Conservation (phyloP, 2,113 vertebrate genomes). For the Bubo scandiacus region DNA sequence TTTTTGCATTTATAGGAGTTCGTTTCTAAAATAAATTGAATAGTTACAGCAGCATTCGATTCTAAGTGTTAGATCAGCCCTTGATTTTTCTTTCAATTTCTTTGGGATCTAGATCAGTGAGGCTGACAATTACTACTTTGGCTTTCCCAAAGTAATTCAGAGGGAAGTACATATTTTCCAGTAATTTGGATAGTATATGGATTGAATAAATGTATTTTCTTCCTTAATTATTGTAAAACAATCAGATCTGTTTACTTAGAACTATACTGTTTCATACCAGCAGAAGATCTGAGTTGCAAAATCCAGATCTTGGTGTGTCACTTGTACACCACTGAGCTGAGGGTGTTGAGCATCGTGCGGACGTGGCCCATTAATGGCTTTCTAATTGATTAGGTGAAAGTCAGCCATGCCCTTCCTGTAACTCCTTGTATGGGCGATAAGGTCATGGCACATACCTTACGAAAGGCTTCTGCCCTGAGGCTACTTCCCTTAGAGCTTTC, state of each 20-base stretch:
- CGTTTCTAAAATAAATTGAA: background rate
- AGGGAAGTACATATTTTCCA: background rate
- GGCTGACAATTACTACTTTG: background rate
- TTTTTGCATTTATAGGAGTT: background rate
- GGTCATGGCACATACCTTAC: slow-evolving; percentile 71
- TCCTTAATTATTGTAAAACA: background rate
- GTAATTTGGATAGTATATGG: background rate
- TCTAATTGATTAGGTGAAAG: slow-evolving; percentile 70
- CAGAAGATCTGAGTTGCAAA: background rate
- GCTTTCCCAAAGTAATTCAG: background rate
- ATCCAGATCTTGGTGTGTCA: background rate
- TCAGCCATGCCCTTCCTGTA: slow-evolving; percentile 66
- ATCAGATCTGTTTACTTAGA: background rate
- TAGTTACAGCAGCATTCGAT: background rate
- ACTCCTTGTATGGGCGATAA: slow-evolving; percentile 73
- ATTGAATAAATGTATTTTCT: background rate
- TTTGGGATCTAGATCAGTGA: background rate
- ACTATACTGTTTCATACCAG: background rate
- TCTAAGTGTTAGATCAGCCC: background rate
- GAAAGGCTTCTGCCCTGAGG: slow-evolving; percentile 74
- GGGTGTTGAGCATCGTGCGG: background rate
- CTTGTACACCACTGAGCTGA: background rate
- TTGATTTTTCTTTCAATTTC: background rate
- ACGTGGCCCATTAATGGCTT: background rate
- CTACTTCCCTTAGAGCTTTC: slow-evolving; percentile 81